phyloP scores from a whole-genome alignment of 1,140 invertebrate species.

The Rhopalosiphum maidis region DNA sequence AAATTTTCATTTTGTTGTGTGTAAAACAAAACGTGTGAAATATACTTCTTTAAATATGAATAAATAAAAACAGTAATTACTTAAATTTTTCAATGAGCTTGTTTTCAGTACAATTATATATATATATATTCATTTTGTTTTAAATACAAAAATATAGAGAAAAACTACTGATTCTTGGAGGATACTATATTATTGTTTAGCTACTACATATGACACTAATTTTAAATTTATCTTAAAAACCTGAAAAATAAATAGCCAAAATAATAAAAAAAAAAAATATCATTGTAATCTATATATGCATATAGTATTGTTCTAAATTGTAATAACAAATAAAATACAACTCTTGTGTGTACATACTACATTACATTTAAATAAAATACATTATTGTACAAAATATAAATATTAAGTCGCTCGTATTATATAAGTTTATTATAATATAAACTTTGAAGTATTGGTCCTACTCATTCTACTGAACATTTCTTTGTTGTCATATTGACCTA shows the following conservation, averaged over 20 bases:
- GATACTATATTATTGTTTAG: neutral
- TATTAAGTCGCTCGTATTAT: neutral
- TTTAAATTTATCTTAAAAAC: neutral
- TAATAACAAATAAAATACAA: conserved; percentile 14
- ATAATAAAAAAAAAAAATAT: neutral
- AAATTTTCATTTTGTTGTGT: conserved; percentile 10
- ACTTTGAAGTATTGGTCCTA: neutral
- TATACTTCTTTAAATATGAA: neutral
- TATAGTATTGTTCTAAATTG: neutral
- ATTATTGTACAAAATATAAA: neutral
- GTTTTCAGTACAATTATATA: neutral
- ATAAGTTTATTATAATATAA: neutral
- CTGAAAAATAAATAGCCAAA: neutral
- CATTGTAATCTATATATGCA: neutral
- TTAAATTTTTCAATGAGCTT: neutral
- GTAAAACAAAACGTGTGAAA: neutral
- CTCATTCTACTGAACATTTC: neutral
- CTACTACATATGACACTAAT: neutral
- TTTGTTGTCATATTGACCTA: neutral
- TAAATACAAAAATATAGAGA: neutral
- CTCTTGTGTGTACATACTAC: neutral
- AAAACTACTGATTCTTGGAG: neutral
- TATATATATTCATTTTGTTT: neutral
- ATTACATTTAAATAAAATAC: neutral
- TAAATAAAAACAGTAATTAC: neutral